These are phyloP conservation scores for Elephantulus edwardii DNA, from an alignment of 2,113 vertebrate genomes.

Conservation along the genomic window DNA sequence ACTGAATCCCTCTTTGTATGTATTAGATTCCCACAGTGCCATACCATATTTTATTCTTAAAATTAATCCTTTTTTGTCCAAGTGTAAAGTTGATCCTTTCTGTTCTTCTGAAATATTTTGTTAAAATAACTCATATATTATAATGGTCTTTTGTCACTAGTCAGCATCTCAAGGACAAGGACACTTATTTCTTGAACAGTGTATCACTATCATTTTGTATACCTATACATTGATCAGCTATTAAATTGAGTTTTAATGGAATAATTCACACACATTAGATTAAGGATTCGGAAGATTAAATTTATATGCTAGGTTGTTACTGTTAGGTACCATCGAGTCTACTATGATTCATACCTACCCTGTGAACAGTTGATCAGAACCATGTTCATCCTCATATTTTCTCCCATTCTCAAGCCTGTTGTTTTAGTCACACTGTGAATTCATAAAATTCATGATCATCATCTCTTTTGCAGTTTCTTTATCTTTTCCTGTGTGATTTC, in stretches of 20 bases:
- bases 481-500: too few species aligned
- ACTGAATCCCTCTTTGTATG: not conserved
- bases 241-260: not conserved
- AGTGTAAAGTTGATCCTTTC: not conserved
- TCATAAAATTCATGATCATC: too few species aligned
- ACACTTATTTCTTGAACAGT: not conserved
- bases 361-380: too few species aligned
- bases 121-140: constrained; percentile 9
- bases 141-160: not conserved
- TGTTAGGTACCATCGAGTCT: too few species aligned
- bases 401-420: too few species aligned
- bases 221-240: not conserved
- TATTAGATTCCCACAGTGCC: not conserved
- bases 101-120: constrained; percentile 27
- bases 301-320: too few species aligned
- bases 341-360: too few species aligned
- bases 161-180: not conserved
- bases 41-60: constrained; percentile 1
- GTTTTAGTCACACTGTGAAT: too few species aligned
- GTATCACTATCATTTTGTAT: not conserved
- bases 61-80: constrained; percentile 5
- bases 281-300: not conserved
- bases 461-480: too few species aligned
- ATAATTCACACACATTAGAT: constrained; percentile 10
- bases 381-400: too few species aligned